Conservation (phyloP, 2,888 invertebrate genomes). For the Cylindroiulus punctatus region DNA sequence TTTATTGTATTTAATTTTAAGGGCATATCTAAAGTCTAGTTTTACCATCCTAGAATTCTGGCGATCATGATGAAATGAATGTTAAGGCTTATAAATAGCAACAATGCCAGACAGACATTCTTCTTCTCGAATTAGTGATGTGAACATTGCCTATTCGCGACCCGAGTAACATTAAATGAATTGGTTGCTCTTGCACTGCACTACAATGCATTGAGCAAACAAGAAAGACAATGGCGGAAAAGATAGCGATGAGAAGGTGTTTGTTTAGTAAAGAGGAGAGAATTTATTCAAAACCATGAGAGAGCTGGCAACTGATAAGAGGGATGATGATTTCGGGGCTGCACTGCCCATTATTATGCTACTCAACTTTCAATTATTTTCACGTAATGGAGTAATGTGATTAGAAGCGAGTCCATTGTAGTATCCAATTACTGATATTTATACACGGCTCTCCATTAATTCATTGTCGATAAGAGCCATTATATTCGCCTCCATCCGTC, state of each 20-base stretch:
- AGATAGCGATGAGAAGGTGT: conserved; percentile 35
- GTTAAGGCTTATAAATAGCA: background rate
- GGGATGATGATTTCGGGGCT: conserved; percentile 37
- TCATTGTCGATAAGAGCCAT: conserved; percentile 42
- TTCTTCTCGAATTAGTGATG: background rate
- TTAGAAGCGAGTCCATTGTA: conserved; percentile 25
- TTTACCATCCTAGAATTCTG: no score
- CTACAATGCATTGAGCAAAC: conserved; percentile 24
- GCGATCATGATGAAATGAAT: no score
- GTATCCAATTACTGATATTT: conserved; percentile 45
- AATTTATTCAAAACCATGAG: conserved; percentile 30
- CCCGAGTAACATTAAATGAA: background rate
- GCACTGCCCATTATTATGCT: conserved; percentile 45
- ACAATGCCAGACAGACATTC: background rate
- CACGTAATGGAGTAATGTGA: conserved; percentile 42
- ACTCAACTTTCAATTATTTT: conserved; percentile 47
- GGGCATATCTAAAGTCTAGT: no score
- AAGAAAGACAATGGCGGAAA: conserved; percentile 33
- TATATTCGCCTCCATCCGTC: conserved; percentile 8
- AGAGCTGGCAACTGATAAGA: conserved; percentile 33
- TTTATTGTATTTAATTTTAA: no score
- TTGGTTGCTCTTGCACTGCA: background rate
- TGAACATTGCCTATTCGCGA: background rate
- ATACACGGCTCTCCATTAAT: conserved; percentile 43
- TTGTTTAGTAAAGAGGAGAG: conserved; percentile 26